Conservation (phyloP, 2,113 vertebrate genomes). For the Chloroceryle aenea region DNA sequence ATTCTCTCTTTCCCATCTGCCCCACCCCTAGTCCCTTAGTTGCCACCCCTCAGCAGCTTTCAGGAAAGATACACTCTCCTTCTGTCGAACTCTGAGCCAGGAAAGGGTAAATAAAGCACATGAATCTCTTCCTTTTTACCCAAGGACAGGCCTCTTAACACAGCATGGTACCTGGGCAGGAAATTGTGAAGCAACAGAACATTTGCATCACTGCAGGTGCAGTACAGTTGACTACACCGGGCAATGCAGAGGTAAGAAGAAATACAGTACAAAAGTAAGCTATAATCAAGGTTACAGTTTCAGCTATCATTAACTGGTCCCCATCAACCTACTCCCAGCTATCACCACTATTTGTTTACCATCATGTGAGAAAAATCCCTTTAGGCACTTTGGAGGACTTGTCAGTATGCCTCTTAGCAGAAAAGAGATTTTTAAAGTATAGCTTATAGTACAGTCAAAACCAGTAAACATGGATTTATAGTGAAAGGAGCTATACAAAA, state of each 20-base stretch:
- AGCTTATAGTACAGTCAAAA: neutral
- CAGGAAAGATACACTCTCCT: neutral
- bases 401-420: neutral
- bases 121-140: neutral
- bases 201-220: fast-evolving
- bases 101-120: neutral
- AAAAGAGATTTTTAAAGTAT: neutral
- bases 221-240: neutral
- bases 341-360: neutral
- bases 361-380: neutral
- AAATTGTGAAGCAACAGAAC: neutral
- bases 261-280: neutral
- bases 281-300: neutral
- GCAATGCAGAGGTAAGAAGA: neutral
- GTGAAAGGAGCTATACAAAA: neutral
- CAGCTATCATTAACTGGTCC: neutral
- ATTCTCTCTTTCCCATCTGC: neutral
- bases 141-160: neutral
- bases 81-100: neutral
- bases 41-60: neutral
- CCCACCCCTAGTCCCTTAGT: neutral
- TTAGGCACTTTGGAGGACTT: neutral
- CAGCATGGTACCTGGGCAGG: neutral
- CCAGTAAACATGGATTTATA: neutral
- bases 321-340: neutral